Evolutionary conservation across 1,140 invertebrate species (phyloP), one percentile per base, ranked within the genome.

Genomic region (Lasioglossum albipes): DNA sequence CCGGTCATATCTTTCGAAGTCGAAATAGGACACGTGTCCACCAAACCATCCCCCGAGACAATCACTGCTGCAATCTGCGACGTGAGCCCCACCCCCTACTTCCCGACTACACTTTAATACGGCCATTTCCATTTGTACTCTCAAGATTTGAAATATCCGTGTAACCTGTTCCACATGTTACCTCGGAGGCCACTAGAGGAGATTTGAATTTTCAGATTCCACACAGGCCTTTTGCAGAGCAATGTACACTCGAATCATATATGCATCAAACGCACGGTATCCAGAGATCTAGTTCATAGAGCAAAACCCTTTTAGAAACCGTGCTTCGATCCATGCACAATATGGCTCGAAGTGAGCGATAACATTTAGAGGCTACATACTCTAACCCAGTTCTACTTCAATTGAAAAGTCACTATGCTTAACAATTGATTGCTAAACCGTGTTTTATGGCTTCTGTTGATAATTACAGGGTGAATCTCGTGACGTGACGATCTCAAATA

Each of bases 21-120:
- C 61, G 70, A 79, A 79, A 79, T 79, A 66, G 77, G 70, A 73
- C 61, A 79, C 62, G 69, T 64, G 77, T 74, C 62, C 77, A 54
- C 41, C 73, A 79, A 79, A 79, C 62, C 77, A 74, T 79, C 70
- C 71, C 77, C 12, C 41, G 62, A 31, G 71, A 79, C 62, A 67
- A 64, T 62, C 65, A 42, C 62, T 42, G n/a, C 49, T 59, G 49
- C 71, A 79, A 79, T 79, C 77, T 74, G 71, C 70, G 70, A 79
- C 77, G 77, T 79, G 77, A 79, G 70, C 68, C 75, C 36, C 36
- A 4, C 36, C 36, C 45, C 66, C 62, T 66, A 74, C 54, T 57
- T 74, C 18, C 61, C 36, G 12, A 22, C 52, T 59, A 74, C 71
- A 59, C 77, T 79, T 74, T 79, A 79, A 79, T 74, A 79, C 62